phyloP scores from a whole-genome alignment of 2,113 vertebrate species.

The Melanerpes formicivorus region DNA sequence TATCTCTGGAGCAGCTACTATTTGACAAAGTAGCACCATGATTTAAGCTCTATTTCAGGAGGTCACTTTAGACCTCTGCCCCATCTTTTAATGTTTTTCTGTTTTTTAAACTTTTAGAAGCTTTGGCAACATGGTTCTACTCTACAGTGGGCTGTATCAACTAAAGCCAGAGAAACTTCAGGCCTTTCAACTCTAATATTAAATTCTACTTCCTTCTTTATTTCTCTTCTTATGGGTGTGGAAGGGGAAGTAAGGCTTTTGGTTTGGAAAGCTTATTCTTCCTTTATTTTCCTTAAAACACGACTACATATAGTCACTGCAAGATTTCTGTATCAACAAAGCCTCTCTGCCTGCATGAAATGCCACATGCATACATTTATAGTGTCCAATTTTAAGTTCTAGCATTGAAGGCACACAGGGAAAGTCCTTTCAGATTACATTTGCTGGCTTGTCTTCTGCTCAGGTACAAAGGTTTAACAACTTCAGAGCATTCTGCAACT shows the following conservation, averaged over 20 bases:
- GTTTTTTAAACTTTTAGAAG: not conserved
- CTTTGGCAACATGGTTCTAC: not conserved
- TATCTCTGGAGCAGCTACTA: not conserved
- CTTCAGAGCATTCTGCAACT: constrained; percentile 7
- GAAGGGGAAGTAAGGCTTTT: constrained; percentile 13
- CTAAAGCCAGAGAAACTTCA: not conserved
- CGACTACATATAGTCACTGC: not conserved
- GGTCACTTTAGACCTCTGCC: not conserved
- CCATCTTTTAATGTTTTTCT: not conserved
- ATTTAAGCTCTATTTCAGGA: not conserved
- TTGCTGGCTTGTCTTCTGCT: not conserved
- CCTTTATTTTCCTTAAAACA: not conserved
- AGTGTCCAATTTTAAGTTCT: not conserved
- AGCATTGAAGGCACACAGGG: not conserved
- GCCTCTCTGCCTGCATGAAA: not conserved
- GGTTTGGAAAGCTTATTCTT: not conserved
- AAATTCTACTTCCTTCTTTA: not conserved
- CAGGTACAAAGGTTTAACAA: not conserved
- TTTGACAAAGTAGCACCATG: not conserved
- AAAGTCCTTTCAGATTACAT: not conserved
- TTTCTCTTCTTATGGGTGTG: not conserved
- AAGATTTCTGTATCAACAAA: not conserved
- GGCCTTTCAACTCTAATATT: not conserved
- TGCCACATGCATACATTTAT: not conserved
- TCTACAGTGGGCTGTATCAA: not conserved